Evolutionary conservation across 2,797 vertebrate genomes (phyloP).

Genomic region (Pampus argenteus): DNA sequence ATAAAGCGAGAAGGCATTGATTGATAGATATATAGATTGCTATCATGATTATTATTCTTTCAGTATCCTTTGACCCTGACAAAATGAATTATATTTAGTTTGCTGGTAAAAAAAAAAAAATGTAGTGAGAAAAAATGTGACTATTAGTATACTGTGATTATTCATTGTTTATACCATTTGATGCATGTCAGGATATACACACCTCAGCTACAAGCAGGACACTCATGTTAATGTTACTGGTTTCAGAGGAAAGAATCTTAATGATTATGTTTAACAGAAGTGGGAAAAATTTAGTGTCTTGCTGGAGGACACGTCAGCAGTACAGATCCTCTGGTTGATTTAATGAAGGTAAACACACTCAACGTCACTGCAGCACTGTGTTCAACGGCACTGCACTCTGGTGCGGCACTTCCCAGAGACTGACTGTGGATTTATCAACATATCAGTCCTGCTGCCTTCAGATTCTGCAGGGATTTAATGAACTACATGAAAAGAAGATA

Average conservation of each 20-base stretch:
- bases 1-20: constrained; percentile 41
- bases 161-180: constrained; percentile 18
- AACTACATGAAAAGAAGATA: too few relatives aligned
- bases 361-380: too few relatives aligned
- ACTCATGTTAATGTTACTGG: not conserved
- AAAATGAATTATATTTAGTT: constrained; percentile 41
- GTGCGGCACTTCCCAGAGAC: too few relatives aligned
- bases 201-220: not conserved
- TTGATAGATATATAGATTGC: constrained; percentile 58
- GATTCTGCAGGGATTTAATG: too few relatives aligned
- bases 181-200: constrained; percentile 1
- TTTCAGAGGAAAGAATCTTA: not conserved
- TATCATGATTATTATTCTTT: constrained; percentile 54
- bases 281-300: not conserved
- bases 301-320: not conserved
- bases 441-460: too few relatives aligned
- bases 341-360: too few relatives aligned
- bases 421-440: too few relatives aligned
- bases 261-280: not conserved
- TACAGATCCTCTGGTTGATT: not conserved
- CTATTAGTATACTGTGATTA: constrained; percentile 24
- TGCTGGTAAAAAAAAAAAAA: constrained; percentile 38
- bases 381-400: too few relatives aligned
- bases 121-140: constrained; percentile 19
- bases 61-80: constrained; percentile 26